Conservation (phyloP, 2,888 invertebrate species). For the Dasysyrphus albostriatus region DNA sequence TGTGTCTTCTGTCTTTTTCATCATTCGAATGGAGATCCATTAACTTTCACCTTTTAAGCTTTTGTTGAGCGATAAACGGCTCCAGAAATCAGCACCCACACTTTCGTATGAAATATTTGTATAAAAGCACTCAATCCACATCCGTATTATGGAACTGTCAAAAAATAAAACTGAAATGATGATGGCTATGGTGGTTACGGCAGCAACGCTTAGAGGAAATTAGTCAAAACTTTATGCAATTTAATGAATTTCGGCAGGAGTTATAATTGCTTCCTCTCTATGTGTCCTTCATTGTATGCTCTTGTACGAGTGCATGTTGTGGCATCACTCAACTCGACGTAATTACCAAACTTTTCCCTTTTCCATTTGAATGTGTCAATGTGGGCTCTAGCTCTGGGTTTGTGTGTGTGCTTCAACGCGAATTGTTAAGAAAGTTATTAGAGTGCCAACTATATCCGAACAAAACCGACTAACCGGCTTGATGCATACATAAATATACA, state of each 20-base stretch:
- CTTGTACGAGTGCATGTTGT: conserved; percentile 69
- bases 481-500: not conserved
- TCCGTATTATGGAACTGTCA: conserved; percentile 44
- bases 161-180: conserved; percentile 47
- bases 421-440: conserved; percentile 71
- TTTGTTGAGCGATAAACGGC: not conserved
- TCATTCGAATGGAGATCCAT: not conserved
- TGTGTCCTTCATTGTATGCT: conserved; percentile 45
- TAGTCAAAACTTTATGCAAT: conserved; percentile 73
- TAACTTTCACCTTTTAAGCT: not conserved
- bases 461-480: conserved; percentile 7
- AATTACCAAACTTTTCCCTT: conserved; percentile 71
- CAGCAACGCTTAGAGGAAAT: conserved; percentile 61
- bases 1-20: not conserved
- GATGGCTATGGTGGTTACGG: conserved; percentile 39
- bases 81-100: not conserved
- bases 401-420: conserved; percentile 30
- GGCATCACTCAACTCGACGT: conserved; percentile 72
- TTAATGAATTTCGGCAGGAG: conserved; percentile 70
- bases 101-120: not conserved
- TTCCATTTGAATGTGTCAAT: conserved; percentile 58
- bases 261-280: conserved; percentile 73
- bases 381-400: not conserved
- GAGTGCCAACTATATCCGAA: conserved; percentile 23
- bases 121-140: not conserved